Evolutionary conservation across 1,140 invertebrate genomes (phyloP).

Genomic region (Drosophila bocki): DNA sequence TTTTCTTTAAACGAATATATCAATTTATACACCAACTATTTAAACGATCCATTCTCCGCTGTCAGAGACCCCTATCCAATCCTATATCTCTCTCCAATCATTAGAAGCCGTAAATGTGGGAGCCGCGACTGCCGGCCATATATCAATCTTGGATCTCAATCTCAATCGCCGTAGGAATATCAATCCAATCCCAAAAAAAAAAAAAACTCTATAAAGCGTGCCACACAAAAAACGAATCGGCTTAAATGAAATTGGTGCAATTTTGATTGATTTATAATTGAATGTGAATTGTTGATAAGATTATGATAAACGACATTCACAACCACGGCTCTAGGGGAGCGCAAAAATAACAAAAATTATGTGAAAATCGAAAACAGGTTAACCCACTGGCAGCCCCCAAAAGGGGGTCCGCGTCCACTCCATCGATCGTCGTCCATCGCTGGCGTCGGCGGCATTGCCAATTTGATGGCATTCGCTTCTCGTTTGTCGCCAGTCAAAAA

Average conservation of each 20-base stretch:
- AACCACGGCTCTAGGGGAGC: constrained; percentile 23
- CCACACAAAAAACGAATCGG: constrained; percentile 55
- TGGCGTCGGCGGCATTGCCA: constrained; percentile 78
- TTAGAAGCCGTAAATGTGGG: constrained; percentile 73
- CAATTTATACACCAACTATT: constrained; percentile 53
- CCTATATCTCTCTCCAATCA: constrained; percentile 22
- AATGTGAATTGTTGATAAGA: constrained; percentile 84
- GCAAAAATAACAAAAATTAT: constrained; percentile 25
- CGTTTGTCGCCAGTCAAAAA: constrained; percentile 48
- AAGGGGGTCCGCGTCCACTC: constrained; percentile 15
- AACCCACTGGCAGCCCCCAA: constrained; percentile 46
- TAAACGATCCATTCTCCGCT: constrained; percentile 62
- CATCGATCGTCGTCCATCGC: constrained; percentile 55
- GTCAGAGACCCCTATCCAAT: constrained; percentile 36
- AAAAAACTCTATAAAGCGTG: constrained; percentile 50
- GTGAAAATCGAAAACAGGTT: constrained; percentile 68
- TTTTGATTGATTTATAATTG: constrained; percentile 84
- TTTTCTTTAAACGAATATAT: constrained; percentile 52
- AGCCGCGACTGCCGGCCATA: constrained; percentile 64
- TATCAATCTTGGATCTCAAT: constrained; percentile 60
- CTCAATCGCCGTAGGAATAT: constrained; percentile 44
- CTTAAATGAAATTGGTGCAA: constrained; percentile 82
- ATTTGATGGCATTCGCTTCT: constrained; percentile 65
- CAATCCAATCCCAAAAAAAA: constrained; percentile 21
- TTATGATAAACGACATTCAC: constrained; percentile 84